These are phyloP conservation scores for Emydocephalus ijimae DNA, from an alignment of 2,113 vertebrate species.

Conservation along the genomic window DNA sequence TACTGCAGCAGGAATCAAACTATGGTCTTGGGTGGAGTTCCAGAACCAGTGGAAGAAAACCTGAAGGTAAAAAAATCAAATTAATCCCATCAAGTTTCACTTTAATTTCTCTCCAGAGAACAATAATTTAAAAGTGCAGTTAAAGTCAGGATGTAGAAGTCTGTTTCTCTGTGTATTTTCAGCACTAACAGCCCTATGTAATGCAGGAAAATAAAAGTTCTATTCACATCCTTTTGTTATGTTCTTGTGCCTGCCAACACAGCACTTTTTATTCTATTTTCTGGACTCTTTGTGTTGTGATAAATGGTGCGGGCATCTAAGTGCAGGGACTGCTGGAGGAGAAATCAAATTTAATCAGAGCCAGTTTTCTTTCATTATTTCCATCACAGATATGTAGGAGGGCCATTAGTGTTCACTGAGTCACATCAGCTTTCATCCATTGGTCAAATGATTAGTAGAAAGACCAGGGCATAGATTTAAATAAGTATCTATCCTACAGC, in stretches of 20 bases:
- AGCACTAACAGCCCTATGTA: neutral
- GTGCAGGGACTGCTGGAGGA: neutral
- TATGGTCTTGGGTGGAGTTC: neutral
- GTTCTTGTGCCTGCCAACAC: neutral
- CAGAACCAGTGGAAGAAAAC: neutral
- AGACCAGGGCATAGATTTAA: neutral
- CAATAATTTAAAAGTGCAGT: neutral
- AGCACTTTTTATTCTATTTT: neutral
- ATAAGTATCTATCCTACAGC: neutral
- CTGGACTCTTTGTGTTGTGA: neutral
- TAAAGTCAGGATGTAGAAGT: neutral
- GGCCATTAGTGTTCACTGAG: neutral
- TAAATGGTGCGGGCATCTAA: neutral
- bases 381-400: neutral
- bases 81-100: constrained; percentile 11
- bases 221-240: neutral
- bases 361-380: neutral
- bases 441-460: neutral
- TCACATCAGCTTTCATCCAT: neutral
- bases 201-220: neutral
- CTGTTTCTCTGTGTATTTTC: neutral
- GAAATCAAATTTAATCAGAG: neutral
- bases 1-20: constrained; percentile 12
- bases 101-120: constrained; percentile 3
- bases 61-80: constrained; percentile 10